Conservation (phyloP, 1,140 invertebrate species). For the Nebria ingens region DNA sequence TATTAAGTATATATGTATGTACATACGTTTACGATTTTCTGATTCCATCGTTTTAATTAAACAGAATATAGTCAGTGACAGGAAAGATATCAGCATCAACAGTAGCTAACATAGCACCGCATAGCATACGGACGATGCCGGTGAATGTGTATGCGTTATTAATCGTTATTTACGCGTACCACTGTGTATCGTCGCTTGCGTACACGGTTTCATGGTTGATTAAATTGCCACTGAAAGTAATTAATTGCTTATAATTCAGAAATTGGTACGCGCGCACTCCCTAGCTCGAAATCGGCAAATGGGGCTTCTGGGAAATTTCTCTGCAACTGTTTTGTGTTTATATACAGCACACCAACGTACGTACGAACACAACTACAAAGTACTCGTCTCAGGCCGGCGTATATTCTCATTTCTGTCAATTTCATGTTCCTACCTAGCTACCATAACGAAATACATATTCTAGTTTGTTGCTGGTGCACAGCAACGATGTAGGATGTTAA, state of each 20-base stretch:
- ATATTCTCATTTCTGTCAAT: constrained; percentile 2
- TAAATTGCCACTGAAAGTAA: constrained; percentile 9
- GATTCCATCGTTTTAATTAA: constrained; percentile 2
- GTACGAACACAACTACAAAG: no score
- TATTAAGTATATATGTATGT: background rate
- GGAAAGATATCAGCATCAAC: background rate
- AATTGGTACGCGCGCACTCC: background rate
- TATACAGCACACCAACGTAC: background rate
- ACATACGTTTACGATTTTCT: background rate
- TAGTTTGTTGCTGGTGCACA: no score
- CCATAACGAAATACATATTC: no score
- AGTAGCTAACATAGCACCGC: no score
- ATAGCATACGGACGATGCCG: no score
- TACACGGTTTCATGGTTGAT: constrained; percentile 5
- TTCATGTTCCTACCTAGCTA: no score
- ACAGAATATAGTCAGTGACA: background rate
- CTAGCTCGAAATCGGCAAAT: constrained; percentile 7
- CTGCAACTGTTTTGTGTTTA: background rate
- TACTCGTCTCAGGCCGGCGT: no score
- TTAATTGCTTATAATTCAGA: constrained; percentile 9
- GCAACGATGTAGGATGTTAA: no score
- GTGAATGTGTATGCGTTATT: no score
- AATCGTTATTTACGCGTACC: background rate
- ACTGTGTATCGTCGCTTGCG: background rate
- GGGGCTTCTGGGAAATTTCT: constrained; percentile 8